A percentile compares a stretch with the other conserved stretches of the same genome.
phyloP scores from a whole-genome alignment of 2,797 vertebrate species.

The Vireo griseus region DNA sequence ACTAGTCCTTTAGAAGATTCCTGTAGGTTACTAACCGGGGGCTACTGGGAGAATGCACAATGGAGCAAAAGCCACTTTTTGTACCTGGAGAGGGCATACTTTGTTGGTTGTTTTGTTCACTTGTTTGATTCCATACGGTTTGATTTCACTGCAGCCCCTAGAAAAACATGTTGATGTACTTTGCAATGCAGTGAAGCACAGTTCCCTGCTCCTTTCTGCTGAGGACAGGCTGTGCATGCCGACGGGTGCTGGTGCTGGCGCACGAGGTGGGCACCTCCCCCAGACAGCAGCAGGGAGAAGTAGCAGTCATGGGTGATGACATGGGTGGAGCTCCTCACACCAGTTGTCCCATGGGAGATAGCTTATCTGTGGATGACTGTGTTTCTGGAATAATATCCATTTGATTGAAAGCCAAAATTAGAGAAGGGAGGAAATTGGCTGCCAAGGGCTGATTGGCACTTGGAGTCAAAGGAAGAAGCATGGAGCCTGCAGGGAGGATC shows the following conservation, averaged over 20 bases:
- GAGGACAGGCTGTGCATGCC: rapidly evolving
- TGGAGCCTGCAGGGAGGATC: background rate
- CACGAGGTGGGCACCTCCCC: rapidly evolving
- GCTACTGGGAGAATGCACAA: background rate
- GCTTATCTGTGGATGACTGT: slow-evolving; percentile 64
- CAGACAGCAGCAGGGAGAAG: background rate
- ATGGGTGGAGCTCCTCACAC: slow-evolving; percentile 55
- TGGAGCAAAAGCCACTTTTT: background rate
- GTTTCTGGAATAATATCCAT: slow-evolving; percentile 68
- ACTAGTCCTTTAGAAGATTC: background rate
- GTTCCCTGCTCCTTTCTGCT: background rate
- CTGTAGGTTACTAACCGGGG: background rate
- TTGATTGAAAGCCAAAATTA: slow-evolving; percentile 55
- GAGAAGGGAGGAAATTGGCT: slow-evolving; percentile 12
- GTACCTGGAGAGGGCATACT: background rate
- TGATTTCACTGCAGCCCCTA: background rate
- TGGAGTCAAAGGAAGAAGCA: background rate
- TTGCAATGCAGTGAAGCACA: background rate
- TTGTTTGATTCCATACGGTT: background rate
- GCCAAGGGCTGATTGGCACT: slow-evolving; percentile 15
- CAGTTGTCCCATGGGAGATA: slow-evolving; percentile 73
- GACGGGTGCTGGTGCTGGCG: rapidly evolving
- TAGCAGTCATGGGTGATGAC: background rate
- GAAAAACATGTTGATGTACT: background rate
- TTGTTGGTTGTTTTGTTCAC: background rate